Evolutionary conservation across 1,140 invertebrate genomes (phyloP), one percentile per base, ranked within the genome.

Genomic region (Cydia fagiglandana): DNA sequence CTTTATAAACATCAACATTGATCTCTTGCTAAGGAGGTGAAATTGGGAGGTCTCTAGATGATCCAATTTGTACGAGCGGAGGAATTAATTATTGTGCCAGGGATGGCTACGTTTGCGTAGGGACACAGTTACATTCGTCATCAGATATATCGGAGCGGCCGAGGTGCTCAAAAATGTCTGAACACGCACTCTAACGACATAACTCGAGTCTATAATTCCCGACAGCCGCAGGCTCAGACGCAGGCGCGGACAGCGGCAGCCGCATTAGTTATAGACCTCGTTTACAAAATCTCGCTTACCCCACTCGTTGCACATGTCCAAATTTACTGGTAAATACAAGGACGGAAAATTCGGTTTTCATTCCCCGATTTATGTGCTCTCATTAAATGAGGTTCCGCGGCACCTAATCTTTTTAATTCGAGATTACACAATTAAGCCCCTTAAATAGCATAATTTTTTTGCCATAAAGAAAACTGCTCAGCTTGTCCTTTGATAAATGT

Each of bases 371-470:
- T 68, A 34, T 68, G n/a, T 34, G 30, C 4, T 17, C 28, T n/a
- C 30, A 24, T 68, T 68, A 38, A 68, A 68, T 38, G 12, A 38
- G 28, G 13, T 15, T 38, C 30, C 17, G 12, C 24, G 64, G 53
- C 64, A 64, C 64, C 64, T 68, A 68, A 68, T 68, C 64, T 68
- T 34, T 68, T 68, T 34, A 68, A 68, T 68, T 68, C 64, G 28
- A 15, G 64, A 68, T 68, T 34, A 68, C 64, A n/a, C 13, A 10
- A 68, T 34, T 15, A 68, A 68, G 38, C 30, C 64, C 15, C 13
- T 38, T 4, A 68, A 34, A 34, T 68, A 4, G 13, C 64, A 10
- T 68, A 68, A 15, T 68, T 68, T 64, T 68, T 68, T 68, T 1
- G n/a, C 64, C 64, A 20, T 68, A n/a, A 68, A 5, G 56, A 24